phyloP scores from a whole-genome alignment of 2,113 vertebrate genomes.

The Istiophorus platypterus region DNA sequence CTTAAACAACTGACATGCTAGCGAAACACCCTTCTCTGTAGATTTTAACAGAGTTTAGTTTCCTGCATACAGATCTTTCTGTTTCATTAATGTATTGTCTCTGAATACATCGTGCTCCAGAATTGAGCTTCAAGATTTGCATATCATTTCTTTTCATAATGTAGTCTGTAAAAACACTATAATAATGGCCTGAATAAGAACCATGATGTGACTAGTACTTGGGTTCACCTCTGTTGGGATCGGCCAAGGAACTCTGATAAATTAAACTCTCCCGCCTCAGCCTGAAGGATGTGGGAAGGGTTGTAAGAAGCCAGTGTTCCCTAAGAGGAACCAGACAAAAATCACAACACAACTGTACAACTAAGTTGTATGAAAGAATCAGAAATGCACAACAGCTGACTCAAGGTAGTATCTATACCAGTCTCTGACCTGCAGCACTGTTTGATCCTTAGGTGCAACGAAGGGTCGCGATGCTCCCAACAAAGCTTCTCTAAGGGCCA shows the following conservation, averaged over 20 bases:
- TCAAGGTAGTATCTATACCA: neutral
- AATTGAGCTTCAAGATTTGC: neutral
- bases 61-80: neutral
- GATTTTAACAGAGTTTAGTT: too few relatives aligned
- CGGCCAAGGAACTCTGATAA: neutral
- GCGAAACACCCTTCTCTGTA: too few relatives aligned
- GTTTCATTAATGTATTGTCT: neutral
- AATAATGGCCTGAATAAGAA: neutral
- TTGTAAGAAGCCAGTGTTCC: constrained; percentile 14
- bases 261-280: neutral
- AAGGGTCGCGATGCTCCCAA: neutral
- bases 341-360: neutral
- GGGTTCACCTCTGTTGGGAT: neutral
- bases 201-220: neutral
- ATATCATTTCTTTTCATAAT: neutral
- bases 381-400: constrained; percentile 3
- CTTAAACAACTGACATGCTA: too few relatives aligned
- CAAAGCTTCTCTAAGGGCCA: neutral
- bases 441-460: neutral
- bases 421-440: constrained; percentile 1
- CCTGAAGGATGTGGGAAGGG: constrained; percentile 17
- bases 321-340: neutral
- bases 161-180: neutral
- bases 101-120: neutral
- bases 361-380: neutral